A percentile compares a stretch with the other conserved stretches of the same genome.
Evolutionary conservation across 2,797 vertebrate genomes (phyloP).

Genomic region (Xenopus petersii): DNA sequence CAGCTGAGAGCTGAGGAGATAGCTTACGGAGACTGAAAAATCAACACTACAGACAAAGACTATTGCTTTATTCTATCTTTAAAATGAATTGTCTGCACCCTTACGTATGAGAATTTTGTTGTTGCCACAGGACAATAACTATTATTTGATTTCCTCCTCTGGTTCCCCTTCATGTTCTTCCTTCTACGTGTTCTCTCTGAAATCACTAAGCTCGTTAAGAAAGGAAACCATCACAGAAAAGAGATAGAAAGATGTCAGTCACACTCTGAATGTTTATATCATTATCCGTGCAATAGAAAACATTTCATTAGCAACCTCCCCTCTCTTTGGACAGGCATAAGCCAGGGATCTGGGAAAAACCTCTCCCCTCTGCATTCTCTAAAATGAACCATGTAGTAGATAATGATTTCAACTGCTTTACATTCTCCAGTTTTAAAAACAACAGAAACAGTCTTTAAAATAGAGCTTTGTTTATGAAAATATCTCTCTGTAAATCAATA

Average conservation of each 20-base stretch:
- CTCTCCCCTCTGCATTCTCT: constrained; percentile 54
- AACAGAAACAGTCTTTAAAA: too few relatives aligned
- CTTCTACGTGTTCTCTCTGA: neutral
- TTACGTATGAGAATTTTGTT: neutral
- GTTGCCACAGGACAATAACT: neutral
- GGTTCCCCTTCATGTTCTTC: neutral
- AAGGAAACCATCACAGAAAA: neutral
- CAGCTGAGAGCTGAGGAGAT: neutral
- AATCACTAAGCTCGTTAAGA: neutral
- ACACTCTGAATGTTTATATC: constrained; percentile 59
- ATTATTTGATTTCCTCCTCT: neutral
- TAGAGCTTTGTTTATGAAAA: too few relatives aligned
- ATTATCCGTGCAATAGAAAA: constrained; percentile 54
- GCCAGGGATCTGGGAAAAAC: constrained; percentile 51
- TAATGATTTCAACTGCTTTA: constrained; percentile 40
- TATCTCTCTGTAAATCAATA: too few relatives aligned
- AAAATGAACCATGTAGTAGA: constrained; percentile 58
- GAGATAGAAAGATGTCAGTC: constrained; percentile 25
- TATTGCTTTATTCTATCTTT: neutral
- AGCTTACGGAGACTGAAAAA: neutral
- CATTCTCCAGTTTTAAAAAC: constrained; percentile 5
- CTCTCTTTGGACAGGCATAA: constrained; percentile 56
- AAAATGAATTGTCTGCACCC: neutral
- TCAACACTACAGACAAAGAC: neutral
- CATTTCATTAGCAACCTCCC: constrained; percentile 64